Evolutionary conservation across 2,888 invertebrate genomes (phyloP).

Genomic region (Macropis europaea): DNA sequence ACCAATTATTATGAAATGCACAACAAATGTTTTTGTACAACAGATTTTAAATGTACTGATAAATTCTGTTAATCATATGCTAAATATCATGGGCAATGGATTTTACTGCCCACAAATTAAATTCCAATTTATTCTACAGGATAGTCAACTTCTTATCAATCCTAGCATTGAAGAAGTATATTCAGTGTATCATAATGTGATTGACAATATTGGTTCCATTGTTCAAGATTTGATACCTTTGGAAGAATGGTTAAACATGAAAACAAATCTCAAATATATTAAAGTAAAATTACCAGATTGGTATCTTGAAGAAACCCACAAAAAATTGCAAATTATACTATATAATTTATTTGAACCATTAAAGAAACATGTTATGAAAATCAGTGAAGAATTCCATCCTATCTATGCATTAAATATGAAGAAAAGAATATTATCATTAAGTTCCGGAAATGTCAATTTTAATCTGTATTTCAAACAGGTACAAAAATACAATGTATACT

Average conservation of each 20-base stretch:
- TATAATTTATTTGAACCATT: slow-evolving; percentile 62
- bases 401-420: slow-evolving; percentile 57
- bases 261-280: slow-evolving; percentile 80
- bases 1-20: slow-evolving; percentile 76
- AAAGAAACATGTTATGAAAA: slow-evolving; percentile 52
- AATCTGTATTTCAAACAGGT: slow-evolving; percentile 65
- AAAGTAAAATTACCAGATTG: slow-evolving; percentile 83
- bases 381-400: slow-evolving; percentile 64
- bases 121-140: slow-evolving; percentile 82
- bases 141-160: slow-evolving; percentile 80
- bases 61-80: slow-evolving; percentile 84
- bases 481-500: slow-evolving; percentile 64
- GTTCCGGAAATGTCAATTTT: slow-evolving; percentile 55
- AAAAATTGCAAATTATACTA: slow-evolving; percentile 60
- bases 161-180: slow-evolving; percentile 84
- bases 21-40: slow-evolving; percentile 81
- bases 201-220: slow-evolving; percentile 82
- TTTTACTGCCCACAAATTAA: slow-evolving; percentile 84
- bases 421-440: slow-evolving; percentile 43
- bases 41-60: slow-evolving; percentile 86
- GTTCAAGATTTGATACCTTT: slow-evolving; percentile 84
- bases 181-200: slow-evolving; percentile 82
- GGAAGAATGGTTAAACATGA: slow-evolving; percentile 80
- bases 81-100: slow-evolving; percentile 81
- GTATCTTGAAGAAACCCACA: slow-evolving; percentile 75